Conservation (phyloP, 2,113 vertebrate genomes). For the Melanotaenia duboulayi region DNA sequence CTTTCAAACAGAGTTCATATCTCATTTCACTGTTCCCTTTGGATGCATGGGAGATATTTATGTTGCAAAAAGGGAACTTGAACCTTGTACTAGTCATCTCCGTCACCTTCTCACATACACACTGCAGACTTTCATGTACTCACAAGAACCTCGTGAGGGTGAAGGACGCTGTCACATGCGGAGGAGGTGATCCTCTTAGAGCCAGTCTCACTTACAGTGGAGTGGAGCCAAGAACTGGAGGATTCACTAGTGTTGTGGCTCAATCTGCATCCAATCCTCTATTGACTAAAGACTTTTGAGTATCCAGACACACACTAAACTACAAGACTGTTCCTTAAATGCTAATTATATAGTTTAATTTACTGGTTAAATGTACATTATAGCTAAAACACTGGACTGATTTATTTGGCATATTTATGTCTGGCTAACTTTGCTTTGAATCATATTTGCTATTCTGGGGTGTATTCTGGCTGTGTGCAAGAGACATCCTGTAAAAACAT, state of each 20-base stretch:
- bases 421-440: no score
- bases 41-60: neutral
- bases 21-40: neutral
- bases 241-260: neutral
- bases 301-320: neutral
- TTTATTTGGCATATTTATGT: neutral
- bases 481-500: no score
- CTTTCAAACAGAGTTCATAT: constrained; percentile 19
- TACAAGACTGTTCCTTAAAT: neutral
- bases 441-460: no score
- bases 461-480: no score
- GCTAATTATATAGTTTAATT: neutral
- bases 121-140: neutral
- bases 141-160: neutral
- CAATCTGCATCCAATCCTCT: neutral
- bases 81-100: neutral
- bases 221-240: constrained; percentile 9
- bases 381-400: neutral
- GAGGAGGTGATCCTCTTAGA: constrained; percentile 12
- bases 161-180: neutral
- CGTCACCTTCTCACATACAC: neutral
- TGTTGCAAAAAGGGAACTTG: neutral
- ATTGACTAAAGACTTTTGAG: neutral
- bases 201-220: neutral
- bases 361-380: neutral